Base-by-base conservation (phyloP, 2,113 vertebrate genomes). In the Pygoscelis adeliae region DNA sequence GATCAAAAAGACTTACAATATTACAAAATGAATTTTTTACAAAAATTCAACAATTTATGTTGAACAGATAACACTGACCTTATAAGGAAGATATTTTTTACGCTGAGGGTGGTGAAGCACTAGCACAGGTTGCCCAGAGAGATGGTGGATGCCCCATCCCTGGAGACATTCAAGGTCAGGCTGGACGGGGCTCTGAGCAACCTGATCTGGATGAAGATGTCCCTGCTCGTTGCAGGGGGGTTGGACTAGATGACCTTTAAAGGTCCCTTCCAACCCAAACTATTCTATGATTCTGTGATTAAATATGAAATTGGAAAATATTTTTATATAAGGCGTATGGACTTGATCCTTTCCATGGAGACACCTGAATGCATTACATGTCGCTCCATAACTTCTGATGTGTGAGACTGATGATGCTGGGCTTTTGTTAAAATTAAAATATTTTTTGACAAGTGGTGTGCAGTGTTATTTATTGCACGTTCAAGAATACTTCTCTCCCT, bases 341-440 rank as follows among this genome's bases (percentile, higher is more conserved):
- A 66, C 63, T 91, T 20, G 7, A 4, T 81, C n/a, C 30, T 93
- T 93, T 44, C 52, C 12, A 6, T 71, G 52, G 47, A n/a, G 40
- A 49, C 25, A 50, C 47, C 19, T 78, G 72, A 63, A 55, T 65
- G 34, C 16, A 17, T 79, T 91, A 46, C 9, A 11, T 76, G 42
- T 81, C 40, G 77, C 42, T 83, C 59, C n/a, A 2, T 69, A 84
- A 89, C 49, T 83, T 77, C 27, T 89, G 49, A n/a, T 92, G 47
- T 87, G 36, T 76, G 52, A 93, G 46, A 69, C 15, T 20, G 83
- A 38, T 94, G 46, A 36, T 91, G 42, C 69, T 81, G 85, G 72
- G 62, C 79, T 91, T 86, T 81, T 74, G 23, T 86, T 66, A 61
- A 84, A 82, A 97, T 96, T 93, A 97, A 98, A 98, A 40, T 89